phyloP scores from a whole-genome alignment of 2,888 invertebrate genomes.

The Troides oblongomaculatus region DNA sequence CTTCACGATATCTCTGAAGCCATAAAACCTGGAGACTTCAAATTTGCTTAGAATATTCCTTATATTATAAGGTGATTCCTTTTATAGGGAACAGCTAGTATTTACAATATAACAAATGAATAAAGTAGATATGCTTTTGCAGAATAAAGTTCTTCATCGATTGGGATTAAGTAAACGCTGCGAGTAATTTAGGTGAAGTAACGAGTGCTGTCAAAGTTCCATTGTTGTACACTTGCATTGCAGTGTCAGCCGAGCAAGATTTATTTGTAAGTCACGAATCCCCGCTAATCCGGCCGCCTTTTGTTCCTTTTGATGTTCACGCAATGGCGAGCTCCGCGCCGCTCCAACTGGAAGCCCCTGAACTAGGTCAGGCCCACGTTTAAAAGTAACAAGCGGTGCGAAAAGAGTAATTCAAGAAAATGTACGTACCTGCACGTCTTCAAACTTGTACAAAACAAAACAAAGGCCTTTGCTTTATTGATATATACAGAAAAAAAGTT shows the following conservation, averaged over 20 bases:
- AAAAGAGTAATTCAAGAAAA: constrained; percentile 26
- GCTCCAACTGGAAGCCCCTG: constrained; percentile 13
- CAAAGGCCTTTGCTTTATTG: background rate
- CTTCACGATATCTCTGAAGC: no score
- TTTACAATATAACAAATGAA: no score
- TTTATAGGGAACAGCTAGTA: no score
- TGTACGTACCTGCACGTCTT: constrained; percentile 14
- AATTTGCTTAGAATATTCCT: no score
- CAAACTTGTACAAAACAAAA: constrained; percentile 5
- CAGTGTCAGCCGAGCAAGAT: constrained; percentile 12
- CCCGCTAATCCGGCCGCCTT: constrained; percentile 21
- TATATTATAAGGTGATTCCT: no score
- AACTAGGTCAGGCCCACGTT: constrained; percentile 26
- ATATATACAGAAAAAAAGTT: no score
- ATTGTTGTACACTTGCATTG: constrained; percentile 12
- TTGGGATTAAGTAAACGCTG: no score
- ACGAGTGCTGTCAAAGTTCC: constrained; percentile 18
- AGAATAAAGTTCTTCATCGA: no score
- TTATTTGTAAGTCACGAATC: constrained; percentile 20
- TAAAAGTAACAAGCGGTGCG: constrained; percentile 21
- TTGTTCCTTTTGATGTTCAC: constrained; percentile 27
- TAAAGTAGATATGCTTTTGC: no score
- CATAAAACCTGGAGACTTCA: no score
- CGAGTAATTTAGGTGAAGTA: background rate
- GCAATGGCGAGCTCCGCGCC: constrained; percentile 18